Evolutionary conservation across 2,888 invertebrate species (phyloP).

Genomic region (Temnothorax unifasciatus): DNA sequence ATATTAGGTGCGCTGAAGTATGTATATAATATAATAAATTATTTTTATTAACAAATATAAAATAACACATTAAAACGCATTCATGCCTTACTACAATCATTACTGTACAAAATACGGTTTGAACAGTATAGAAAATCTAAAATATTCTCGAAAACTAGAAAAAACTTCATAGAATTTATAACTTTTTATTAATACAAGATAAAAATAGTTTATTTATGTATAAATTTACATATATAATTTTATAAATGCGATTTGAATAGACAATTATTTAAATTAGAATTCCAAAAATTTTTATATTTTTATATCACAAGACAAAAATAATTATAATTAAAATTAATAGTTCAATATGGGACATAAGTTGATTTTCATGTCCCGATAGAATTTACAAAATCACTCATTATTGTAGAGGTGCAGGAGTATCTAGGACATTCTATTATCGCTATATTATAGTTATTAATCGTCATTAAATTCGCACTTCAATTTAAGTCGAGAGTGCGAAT

Average conservation of each 20-base stretch:
- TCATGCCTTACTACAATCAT: background rate
- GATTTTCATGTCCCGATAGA: background rate
- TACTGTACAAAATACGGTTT: background rate
- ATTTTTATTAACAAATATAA: constrained; percentile 9
- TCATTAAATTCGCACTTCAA: constrained; percentile 21
- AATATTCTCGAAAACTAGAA: background rate
- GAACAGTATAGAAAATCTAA: background rate
- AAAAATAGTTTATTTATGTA: background rate
- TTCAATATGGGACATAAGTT: background rate
- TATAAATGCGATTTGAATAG: too few species aligned
- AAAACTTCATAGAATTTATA: background rate
- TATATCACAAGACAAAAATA: background rate
- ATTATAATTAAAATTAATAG: background rate
- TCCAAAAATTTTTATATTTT: background rate
- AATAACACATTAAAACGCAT: background rate
- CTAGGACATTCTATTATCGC: constrained; percentile 46
- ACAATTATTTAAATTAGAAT: too few species aligned
- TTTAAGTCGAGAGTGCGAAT: constrained; percentile 9
- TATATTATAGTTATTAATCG: constrained; percentile 37
- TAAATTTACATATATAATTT: background rate
- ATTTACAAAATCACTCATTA: constrained; percentile 1
- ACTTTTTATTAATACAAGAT: background rate
- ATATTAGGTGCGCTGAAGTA: background rate
- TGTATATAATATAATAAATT: constrained; percentile 7
- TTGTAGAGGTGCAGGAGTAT: constrained; percentile 35